Percentiles rank a stretch among this genome's conserved stretches.
phyloP scores from a whole-genome alignment of 2,888 invertebrate genomes.

The Alsophila aescularia region DNA sequence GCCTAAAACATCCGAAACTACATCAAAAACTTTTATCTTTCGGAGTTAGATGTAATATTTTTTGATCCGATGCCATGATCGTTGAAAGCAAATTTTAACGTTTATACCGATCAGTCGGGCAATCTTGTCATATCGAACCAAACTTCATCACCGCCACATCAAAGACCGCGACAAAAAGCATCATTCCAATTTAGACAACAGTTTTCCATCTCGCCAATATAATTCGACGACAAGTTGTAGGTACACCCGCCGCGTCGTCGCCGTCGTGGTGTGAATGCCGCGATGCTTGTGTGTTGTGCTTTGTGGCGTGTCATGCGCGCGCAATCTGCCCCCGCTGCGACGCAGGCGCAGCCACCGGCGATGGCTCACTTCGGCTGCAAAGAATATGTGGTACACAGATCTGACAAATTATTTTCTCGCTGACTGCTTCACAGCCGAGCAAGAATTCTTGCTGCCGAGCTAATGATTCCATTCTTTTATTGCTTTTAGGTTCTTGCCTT shows the following conservation, averaged over 20 bases:
- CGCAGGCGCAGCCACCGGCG: constrained; percentile 45
- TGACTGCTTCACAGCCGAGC: background rate
- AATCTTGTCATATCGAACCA: no score
- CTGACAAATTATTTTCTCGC: background rate
- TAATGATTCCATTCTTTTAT: no score
- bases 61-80: no score
- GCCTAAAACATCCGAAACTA: no score
- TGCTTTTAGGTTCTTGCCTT: no score
- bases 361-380: constrained; percentile 59
- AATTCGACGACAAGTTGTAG: background rate
- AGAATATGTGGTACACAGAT: constrained; percentile 30
- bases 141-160: background rate
- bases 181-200: background rate
- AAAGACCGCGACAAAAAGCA: background rate
- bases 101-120: no score
- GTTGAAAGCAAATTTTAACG: no score
- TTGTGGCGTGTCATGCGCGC: constrained; percentile 72
- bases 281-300: constrained; percentile 25
- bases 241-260: background rate
- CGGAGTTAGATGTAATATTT: no score
- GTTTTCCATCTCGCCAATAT: constrained; percentile 13
- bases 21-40: no score
- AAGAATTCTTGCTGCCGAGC: no score
- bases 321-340: constrained; percentile 78
- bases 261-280: background rate